Base-by-base conservation (phyloP, 2,888 invertebrate species). In the Ophraella communa region DNA sequence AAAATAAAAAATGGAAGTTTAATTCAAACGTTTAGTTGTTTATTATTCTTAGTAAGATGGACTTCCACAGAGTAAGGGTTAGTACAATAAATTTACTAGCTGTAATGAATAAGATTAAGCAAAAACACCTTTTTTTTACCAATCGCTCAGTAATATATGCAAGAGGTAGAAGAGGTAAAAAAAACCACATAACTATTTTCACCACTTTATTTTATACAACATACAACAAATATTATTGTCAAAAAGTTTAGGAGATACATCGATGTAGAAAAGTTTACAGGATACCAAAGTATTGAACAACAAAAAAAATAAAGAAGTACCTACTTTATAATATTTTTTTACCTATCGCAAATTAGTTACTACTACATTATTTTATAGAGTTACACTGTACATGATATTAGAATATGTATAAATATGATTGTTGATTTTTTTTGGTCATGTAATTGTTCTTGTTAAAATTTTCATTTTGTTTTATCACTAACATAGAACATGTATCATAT, bases 171-270 rank as follows among this genome's bases (percentile, higher is more conserved):
- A 30, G 30, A 17, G 33, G 33, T 14, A 39, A 14, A 17, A 5
- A 39, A 39, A 39, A 7, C 7, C 14, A 39, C 4, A 27, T 24
- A n/a, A 30, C n/a, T 61, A 64, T 27, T 59, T 59, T 39, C 42
- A 68, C 64, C 62, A 66, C 62, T 67, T 70, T 65, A 67, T 69
- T 73, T 74, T 74, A 72, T 76, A 78, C 75, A 78, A 78, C 76
- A 78, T 77, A 77, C 77, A 79, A 77, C 76, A 77, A 72, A 67
- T 62, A 76, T 79, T 79, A 79, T 79, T 79, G 79, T 79, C 79
- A 73, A 77, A 65, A 77, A 76, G 77, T 75, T 76, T 74, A 71
- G 71, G 76, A 75, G 74, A 72, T 67, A 75, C 75, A 73, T 74
- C 69, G 71, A 74, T 76, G 76, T 76, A 77, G 73, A 75, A 76